Conservation (phyloP, 1,140 invertebrate species). For the Eumaeus atala region DNA sequence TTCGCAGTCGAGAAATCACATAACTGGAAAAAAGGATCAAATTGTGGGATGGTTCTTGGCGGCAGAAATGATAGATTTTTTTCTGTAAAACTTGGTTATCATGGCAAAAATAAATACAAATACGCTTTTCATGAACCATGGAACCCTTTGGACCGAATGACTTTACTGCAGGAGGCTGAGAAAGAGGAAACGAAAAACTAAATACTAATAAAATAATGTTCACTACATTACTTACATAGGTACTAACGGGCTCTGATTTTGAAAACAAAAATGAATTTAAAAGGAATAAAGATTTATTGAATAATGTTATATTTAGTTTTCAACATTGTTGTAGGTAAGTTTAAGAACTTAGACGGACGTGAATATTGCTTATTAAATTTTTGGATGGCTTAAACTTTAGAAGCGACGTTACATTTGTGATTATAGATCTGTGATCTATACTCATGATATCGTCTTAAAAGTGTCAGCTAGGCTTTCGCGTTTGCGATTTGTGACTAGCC, state of each 20-base stretch:
- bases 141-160: constrained; percentile 50
- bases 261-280: constrained; percentile 13
- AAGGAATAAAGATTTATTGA: too few species aligned
- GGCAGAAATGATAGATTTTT: constrained; percentile 23
- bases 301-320: too few species aligned
- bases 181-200: constrained; percentile 38
- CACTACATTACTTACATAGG: constrained; percentile 24
- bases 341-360: too few species aligned
- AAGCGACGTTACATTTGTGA: too few species aligned
- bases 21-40: constrained; percentile 43
- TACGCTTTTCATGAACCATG: constrained; percentile 62
- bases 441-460: too few species aligned
- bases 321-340: too few species aligned
- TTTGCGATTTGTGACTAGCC: too few species aligned
- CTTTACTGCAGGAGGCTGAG: constrained; percentile 46
- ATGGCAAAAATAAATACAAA: constrained; percentile 52
- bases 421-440: too few species aligned
- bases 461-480: too few species aligned
- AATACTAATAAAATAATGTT: too few species aligned
- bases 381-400: too few species aligned
- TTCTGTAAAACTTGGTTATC: constrained; percentile 47
- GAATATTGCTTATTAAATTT: too few species aligned
- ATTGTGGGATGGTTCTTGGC: constrained; percentile 22
- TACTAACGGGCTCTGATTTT: constrained; percentile 44
- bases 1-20: constrained; percentile 25